Percentiles rank a stretch among this genome's conserved stretches.
Conservation (phyloP, 2,113 vertebrate genomes). For the Catharus bicknelli region DNA sequence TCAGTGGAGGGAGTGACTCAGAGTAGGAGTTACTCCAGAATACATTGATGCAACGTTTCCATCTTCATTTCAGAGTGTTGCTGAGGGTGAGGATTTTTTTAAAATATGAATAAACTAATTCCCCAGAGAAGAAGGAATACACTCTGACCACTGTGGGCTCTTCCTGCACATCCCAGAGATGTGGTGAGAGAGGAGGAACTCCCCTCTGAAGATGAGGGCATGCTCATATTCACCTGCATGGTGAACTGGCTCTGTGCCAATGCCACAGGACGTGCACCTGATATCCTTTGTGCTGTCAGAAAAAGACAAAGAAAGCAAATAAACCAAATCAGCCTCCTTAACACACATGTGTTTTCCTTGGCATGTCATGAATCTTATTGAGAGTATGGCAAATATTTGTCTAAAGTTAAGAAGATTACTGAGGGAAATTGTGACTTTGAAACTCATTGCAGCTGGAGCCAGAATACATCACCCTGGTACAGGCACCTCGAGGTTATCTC, state of each 20-base stretch:
- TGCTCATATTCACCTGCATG: fast-evolving
- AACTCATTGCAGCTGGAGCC: neutral
- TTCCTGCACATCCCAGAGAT: neutral
- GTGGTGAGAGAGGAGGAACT: neutral
- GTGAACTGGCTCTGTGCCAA: neutral
- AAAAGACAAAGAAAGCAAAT: conserved; percentile 2
- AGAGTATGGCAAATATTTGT: conserved; percentile 30
- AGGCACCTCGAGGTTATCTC: conserved; percentile 1
- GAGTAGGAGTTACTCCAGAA: neutral
- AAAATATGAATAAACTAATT: neutral
- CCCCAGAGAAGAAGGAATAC: neutral
- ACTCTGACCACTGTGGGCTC: neutral
- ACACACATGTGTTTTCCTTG: neutral
- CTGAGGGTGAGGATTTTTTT: neutral
- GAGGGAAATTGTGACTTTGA: conserved; percentile 43
- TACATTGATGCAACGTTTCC: neutral
- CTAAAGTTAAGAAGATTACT: conserved; percentile 52
- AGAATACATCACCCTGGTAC: conserved; percentile 14
- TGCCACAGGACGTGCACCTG: neutral
- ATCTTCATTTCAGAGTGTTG: neutral
- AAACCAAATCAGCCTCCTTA: neutral
- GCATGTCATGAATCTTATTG: neutral
- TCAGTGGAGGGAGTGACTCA: neutral
- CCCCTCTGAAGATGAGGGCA: neutral
- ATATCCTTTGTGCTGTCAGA: neutral